Evolutionary conservation across 2,113 vertebrate genomes (phyloP).

Genomic region (Esox niger): DNA sequence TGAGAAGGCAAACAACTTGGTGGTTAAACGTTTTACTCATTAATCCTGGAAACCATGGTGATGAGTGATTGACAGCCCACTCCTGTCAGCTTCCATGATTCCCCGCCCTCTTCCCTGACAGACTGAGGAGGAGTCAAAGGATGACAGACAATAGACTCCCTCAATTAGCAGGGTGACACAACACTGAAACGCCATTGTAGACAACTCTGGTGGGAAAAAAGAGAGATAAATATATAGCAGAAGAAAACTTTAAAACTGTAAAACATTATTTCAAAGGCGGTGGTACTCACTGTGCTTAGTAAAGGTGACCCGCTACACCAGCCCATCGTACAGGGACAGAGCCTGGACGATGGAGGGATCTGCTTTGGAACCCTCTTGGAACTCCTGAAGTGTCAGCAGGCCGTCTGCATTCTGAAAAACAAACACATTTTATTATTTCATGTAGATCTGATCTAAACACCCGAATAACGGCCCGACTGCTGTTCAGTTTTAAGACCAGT

Average conservation of each 20-base stretch:
- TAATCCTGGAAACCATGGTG: conserved; percentile 6
- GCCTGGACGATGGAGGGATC: conserved; percentile 98
- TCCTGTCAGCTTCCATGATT: neutral
- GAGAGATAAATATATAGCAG: neutral
- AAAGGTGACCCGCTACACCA: conserved; percentile 79
- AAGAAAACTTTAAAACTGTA: neutral
- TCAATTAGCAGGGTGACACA: neutral
- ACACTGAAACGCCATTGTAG: neutral
- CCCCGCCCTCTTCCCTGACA: no score
- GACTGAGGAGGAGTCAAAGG: neutral
- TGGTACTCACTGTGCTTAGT: neutral
- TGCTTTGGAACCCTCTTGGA: conserved; percentile 97
- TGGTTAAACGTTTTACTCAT: neutral
- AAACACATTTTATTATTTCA: neutral
- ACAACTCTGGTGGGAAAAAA: conserved; percentile 1
- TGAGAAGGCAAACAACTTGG: neutral
- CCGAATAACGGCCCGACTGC: neutral
- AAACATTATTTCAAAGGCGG: neutral
- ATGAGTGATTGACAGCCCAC: conserved; percentile 24
- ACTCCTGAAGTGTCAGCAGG: conserved; percentile 96
- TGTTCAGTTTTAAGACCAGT: neutral
- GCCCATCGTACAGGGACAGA: conserved; percentile 93
- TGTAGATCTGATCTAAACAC: neutral
- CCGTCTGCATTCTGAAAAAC: conserved; percentile 88
- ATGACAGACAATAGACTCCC: neutral